These are phyloP conservation scores for Catalaphyllia jardinei DNA, from an alignment of 64 coral and sea anemone genomes.

Conservation along the genomic window DNA sequence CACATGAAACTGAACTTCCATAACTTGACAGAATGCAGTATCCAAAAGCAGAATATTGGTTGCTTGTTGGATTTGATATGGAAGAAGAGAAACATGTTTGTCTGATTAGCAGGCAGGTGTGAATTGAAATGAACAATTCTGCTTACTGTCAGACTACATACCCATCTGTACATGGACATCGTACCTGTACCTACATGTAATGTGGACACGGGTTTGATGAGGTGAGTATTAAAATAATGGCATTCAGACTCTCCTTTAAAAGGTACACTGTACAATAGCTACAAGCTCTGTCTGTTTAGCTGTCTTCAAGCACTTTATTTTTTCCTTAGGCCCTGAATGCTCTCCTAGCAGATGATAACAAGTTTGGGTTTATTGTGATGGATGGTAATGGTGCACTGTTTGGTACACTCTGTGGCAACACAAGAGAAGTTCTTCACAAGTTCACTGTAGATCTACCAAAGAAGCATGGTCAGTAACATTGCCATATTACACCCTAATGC, in stretches of 20 bases:
- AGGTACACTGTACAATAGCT: background rate
- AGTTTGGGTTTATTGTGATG: conserved; percentile 99
- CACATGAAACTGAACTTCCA: background rate
- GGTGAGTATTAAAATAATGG: too few relatives aligned
- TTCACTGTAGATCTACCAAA: conserved; percentile 99
- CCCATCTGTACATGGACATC: too few relatives aligned
- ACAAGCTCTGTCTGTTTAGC: too few relatives aligned
- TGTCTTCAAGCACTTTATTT: background rate
- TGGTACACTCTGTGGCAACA: conserved; percentile 95
- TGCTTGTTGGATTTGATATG: conserved; percentile 11
- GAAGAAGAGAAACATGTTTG: background rate
- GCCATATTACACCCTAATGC: too few relatives aligned
- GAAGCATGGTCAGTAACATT: conserved; percentile 82
- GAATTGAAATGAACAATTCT: background rate
- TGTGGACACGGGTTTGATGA: background rate
- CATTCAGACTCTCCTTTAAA: too few relatives aligned
- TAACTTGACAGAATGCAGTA: background rate
- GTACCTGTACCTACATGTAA: too few relatives aligned
- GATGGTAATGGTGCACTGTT: conserved; percentile 99
- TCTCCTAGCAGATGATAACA: conserved; percentile 97
- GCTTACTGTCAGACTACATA: conserved; percentile 13
- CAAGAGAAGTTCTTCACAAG: conserved; percentile 95
- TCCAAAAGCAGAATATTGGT: background rate
- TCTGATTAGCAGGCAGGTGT: conserved; percentile 35
- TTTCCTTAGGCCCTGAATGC: conserved; percentile 83